A percentile compares a stretch with the other conserved stretches of the same genome.
Conservation (phyloP, 2,113 vertebrate genomes). For the Ammodytes dubius region DNA sequence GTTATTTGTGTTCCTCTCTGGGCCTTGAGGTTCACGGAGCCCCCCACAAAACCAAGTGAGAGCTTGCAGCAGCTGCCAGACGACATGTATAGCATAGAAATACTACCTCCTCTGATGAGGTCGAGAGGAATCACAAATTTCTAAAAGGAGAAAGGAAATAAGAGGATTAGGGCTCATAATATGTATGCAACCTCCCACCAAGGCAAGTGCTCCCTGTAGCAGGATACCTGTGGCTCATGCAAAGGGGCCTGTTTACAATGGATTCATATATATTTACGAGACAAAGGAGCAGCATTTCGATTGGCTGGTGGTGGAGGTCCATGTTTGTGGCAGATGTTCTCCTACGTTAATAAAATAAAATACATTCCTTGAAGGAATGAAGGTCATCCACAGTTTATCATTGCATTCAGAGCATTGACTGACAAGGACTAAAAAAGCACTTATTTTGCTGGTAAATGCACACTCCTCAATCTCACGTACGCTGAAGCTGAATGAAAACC, state of each 20-base stretch:
- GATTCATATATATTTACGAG: constrained; percentile 49
- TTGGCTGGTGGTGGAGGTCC: constrained; percentile 20
- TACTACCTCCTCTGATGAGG: constrained; percentile 72
- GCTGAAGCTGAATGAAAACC: constrained; percentile 10
- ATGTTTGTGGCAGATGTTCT: constrained; percentile 21
- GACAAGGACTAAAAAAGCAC: too few species aligned
- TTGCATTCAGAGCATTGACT: too few species aligned
- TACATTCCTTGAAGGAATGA: background rate
- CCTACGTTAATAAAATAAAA: constrained; percentile 12
- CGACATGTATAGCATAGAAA: constrained; percentile 52
- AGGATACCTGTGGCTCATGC: constrained; percentile 70
- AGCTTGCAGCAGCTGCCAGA: constrained; percentile 68
- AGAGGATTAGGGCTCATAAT: constrained; percentile 77
- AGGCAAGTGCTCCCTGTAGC: constrained; percentile 58
- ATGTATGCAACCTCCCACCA: constrained; percentile 67
- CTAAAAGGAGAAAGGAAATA: constrained; percentile 68
- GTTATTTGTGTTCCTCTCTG: constrained; percentile 69
- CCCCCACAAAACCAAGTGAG: constrained; percentile 69
- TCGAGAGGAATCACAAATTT: constrained; percentile 67
- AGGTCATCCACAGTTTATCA: background rate
- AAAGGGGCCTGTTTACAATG: constrained; percentile 51
- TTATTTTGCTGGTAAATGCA: background rate
- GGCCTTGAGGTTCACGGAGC: constrained; percentile 60
- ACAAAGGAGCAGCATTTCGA: constrained; percentile 51
- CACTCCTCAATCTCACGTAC: background rate